phyloP scores from a whole-genome alignment of 1,140 invertebrate genomes.

The Gonatopus flavifemur region DNA sequence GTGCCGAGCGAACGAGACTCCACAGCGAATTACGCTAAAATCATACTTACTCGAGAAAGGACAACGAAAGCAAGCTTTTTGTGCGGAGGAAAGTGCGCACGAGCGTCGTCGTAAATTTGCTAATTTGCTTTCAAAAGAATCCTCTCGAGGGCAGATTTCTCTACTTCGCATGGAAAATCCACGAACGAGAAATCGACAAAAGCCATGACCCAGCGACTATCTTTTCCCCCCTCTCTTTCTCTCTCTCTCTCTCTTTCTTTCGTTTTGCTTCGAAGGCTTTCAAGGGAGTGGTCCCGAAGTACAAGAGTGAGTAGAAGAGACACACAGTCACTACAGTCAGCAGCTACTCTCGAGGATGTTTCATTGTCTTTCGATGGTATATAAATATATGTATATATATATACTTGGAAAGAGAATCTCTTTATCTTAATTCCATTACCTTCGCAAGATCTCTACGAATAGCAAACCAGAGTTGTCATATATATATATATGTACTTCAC shows the following conservation, averaged over 20 bases:
- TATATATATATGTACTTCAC: too few relatives aligned
- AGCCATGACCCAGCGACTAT: too few relatives aligned
- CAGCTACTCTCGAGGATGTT: conserved; percentile 7
- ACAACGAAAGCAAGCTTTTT: too few relatives aligned
- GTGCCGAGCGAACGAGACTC: neutral
- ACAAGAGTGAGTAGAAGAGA: neutral
- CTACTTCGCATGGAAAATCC: conserved; percentile 12
- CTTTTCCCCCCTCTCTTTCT: too few relatives aligned
- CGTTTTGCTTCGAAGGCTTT: too few relatives aligned
- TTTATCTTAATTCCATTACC: conserved; percentile 33
- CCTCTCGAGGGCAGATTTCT: conserved; percentile 7
- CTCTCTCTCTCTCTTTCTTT: too few relatives aligned
- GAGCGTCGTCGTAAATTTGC: conserved; percentile 24
- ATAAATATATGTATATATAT: conserved; percentile 10
- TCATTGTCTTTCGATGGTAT: conserved; percentile 22
- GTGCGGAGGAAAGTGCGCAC: too few relatives aligned
- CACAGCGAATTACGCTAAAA: conserved; percentile 5
- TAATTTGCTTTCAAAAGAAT: conserved; percentile 31
- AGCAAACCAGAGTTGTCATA: too few relatives aligned
- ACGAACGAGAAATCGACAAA: neutral
- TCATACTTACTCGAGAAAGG: neutral
- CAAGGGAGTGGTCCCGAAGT: too few relatives aligned
- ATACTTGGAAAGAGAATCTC: conserved; percentile 9
- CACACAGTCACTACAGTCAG: conserved; percentile 2
- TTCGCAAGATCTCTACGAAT: too few relatives aligned